Evolutionary conservation across 92 coral and sea anemone species (phyloP).

Genomic region (Paragorgia papillata): DNA sequence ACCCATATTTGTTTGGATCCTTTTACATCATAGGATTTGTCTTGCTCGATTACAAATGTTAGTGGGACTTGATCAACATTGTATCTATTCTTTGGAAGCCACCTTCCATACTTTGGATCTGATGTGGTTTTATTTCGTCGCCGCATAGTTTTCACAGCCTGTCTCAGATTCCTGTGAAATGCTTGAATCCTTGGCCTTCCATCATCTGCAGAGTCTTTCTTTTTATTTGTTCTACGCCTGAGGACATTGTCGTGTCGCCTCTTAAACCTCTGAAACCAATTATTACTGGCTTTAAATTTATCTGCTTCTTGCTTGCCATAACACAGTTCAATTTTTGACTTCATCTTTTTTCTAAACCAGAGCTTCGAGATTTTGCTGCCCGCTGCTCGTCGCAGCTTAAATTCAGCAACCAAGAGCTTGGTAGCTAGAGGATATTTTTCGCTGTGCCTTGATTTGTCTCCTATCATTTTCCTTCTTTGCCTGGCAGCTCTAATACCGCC

Average conservation of each 20-base stretch:
- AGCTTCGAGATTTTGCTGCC: constrained; percentile 63
- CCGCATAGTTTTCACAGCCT: constrained; percentile 47
- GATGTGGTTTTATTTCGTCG: too few relatives aligned
- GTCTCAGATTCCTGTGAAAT: constrained; percentile 51
- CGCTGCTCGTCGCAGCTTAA: constrained; percentile 56
- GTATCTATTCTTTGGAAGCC: constrained; percentile 55
- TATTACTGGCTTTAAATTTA: constrained; percentile 59
- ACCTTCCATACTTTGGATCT: constrained; percentile 64
- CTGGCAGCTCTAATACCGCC: constrained; percentile 39
- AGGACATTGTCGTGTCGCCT: constrained; percentile 33
- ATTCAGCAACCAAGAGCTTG: constrained; percentile 46
- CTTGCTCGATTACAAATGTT: constrained; percentile 61
- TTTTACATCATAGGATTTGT: constrained; percentile 53
- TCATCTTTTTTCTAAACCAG: constrained; percentile 60
- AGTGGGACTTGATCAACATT: constrained; percentile 67
- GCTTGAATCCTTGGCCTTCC: constrained; percentile 42
- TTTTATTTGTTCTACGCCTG: constrained; percentile 47
- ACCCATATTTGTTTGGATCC: constrained; percentile 72
- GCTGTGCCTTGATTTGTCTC: constrained; percentile 32
- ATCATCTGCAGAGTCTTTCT: constrained; percentile 46
- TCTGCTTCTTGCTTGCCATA: constrained; percentile 57
- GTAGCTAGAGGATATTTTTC: constrained; percentile 47
- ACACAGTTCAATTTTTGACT: constrained; percentile 48
- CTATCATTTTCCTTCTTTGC: constrained; percentile 35
- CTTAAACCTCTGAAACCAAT: constrained; percentile 43